Base-by-base conservation (phyloP, 1,140 invertebrate species). In the Leptinotarsa texana region DNA sequence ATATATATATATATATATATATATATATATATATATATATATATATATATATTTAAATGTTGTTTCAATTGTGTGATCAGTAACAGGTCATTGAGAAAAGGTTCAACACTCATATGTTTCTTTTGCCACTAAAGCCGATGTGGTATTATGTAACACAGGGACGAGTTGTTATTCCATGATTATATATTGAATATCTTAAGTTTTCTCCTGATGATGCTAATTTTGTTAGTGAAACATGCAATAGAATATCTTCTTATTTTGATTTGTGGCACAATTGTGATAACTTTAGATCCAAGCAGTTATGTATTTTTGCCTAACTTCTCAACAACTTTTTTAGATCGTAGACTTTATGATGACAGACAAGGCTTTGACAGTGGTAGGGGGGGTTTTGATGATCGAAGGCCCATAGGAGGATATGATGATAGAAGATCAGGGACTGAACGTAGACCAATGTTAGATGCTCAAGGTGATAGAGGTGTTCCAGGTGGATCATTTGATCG, bases 361-460 rank as follows among this genome's bases (percentile, higher is more conserved):
- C 69, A 72, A n/a, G 71, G 18, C 62, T 61, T 61, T 11, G 68
- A 71, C 24, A 48, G 68, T 27, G 71, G 65, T 3, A 68, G 76
- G 61, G 69, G 78, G 51, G 79, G 77, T 22, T 82, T 78, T 73
- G 81, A 82, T 62, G 81, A 81, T 22, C 75, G 78, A 61, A 62
- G 82, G 68, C 77, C 79, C 4, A 75, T 75, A 18, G 74, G 57
- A 70, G 75, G 72, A 63, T 82, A 74, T 73, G 80, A 82, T 67
- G 82, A 83, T 72, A 73, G 82, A 15, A 74, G 82, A 61, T 79
- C 79, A 18, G 62, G 81, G 74, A 74, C 48, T 72, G 82, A 83
- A 61, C 74, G 82, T 33, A 72, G 82, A 49, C 80, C 80, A 17
- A 33, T 81, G 13, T 63, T 82, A 24, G 80, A 81, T 47, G 67